Evolutionary conservation across 2,888 invertebrate genomes (phyloP).

Genomic region (Rhaphigaster nebulosa): DNA sequence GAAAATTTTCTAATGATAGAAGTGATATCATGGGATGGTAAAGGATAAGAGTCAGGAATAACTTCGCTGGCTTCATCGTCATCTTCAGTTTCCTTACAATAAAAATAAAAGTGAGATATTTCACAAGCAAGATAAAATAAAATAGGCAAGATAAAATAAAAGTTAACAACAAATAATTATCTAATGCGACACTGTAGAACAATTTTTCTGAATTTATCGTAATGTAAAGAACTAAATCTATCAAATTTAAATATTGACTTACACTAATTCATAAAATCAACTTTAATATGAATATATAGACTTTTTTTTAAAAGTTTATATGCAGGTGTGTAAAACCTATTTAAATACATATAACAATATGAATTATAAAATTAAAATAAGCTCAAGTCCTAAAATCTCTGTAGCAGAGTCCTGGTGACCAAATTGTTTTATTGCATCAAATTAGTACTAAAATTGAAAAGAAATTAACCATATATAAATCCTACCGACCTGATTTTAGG

Average conservation of each 20-base stretch:
- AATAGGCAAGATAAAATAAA: neutral
- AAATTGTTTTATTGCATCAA: neutral
- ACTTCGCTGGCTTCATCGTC: conserved; percentile 33
- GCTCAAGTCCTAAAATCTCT: neutral
- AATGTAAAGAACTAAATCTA: neutral
- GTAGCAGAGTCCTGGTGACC: neutral
- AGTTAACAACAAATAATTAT: neutral
- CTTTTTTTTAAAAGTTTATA: neutral
- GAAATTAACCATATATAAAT: neutral
- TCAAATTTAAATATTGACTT: neutral
- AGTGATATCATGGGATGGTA: neutral
- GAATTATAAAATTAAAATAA: neutral
- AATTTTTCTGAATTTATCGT: neutral
- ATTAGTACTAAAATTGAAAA: no score
- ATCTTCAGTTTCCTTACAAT: conserved; percentile 55
- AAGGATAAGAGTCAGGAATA: conserved; percentile 24
- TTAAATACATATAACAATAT: neutral
- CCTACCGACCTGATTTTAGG: neutral
- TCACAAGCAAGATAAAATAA: neutral
- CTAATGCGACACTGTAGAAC: neutral
- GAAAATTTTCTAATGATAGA: conserved; percentile 55
- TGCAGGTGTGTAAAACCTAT: neutral
- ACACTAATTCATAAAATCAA: neutral
- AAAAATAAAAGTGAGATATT: conserved; percentile 39
- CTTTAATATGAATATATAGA: neutral